These are phyloP conservation scores for Sebastes trivittatus DNA, from an alignment of 2,797 vertebrate species.

Conservation along the genomic window DNA sequence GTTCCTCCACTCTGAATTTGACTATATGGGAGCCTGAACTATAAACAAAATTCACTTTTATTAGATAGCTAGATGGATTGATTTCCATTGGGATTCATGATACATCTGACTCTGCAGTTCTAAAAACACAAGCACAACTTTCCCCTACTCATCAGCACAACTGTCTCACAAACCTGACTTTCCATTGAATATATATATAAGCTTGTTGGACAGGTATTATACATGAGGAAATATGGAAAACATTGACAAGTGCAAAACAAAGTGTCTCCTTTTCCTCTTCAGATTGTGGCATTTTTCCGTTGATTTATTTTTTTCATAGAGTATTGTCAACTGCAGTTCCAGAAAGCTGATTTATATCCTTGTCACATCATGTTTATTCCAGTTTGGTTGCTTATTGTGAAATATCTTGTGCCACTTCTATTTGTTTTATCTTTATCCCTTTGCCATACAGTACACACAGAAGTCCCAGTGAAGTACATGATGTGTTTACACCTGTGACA, in stretches of 20 bases:
- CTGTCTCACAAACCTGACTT: constrained; percentile 14
- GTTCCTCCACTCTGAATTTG: neutral
- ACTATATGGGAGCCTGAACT: neutral
- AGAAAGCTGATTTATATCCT: constrained; percentile 2
- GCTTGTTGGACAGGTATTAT: constrained; percentile 22
- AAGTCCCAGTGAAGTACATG: neutral
- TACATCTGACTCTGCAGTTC: constrained; percentile 25
- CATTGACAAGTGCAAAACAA: constrained; percentile 38
- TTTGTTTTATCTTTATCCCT: neutral
- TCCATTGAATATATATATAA: neutral
- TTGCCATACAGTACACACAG: neutral
- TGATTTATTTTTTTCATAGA: neutral
- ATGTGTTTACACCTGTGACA: neutral
- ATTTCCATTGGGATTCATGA: neutral
- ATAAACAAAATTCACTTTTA: neutral
- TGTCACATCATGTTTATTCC: constrained; percentile 2
- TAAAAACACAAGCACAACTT: constrained; percentile 22
- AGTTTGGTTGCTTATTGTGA: constrained; percentile 12
- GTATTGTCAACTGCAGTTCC: constrained; percentile 1
- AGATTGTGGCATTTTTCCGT: neutral
- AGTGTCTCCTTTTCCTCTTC: neutral
- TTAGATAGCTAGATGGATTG: neutral
- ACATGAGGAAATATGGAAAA: constrained; percentile 7
- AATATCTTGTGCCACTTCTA: neutral
- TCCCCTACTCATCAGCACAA: constrained; percentile 27